Conservation (phyloP, 2,888 invertebrate genomes). For the Sphaeridia pumilis region DNA sequence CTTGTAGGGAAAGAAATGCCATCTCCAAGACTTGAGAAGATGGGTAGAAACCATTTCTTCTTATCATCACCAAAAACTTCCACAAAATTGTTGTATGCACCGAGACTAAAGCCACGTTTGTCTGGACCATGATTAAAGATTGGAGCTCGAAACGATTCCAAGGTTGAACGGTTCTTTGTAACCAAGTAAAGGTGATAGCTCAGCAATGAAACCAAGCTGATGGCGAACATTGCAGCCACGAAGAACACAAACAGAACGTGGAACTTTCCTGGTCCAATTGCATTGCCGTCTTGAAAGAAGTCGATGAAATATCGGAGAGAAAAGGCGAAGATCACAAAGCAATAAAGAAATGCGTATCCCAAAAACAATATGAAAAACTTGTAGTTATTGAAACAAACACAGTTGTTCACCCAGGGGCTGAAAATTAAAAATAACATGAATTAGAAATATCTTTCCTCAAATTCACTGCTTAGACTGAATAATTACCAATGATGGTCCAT, state of each 20-base stretch:
- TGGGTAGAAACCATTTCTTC: slow-evolving; percentile 76
- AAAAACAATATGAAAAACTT: slow-evolving; percentile 97
- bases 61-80: slow-evolving; percentile 90
- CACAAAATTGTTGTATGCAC: slow-evolving; percentile 78
- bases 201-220: slow-evolving; percentile 88
- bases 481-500: slow-evolving; percentile 99
- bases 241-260: slow-evolving; percentile 96
- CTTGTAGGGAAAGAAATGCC: slow-evolving; percentile 30
- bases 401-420: slow-evolving; percentile 65
- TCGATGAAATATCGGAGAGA: slow-evolving; percentile 76
- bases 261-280: slow-evolving; percentile 44
- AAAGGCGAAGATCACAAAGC: slow-evolving; percentile 75
- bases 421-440: too few species aligned
- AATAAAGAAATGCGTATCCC: slow-evolving; percentile 84
- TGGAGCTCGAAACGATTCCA: slow-evolving; percentile 94
- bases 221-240: slow-evolving; percentile 92
- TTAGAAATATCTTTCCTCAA: too few species aligned
- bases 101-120: slow-evolving; percentile 91
- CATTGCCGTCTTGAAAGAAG: slow-evolving; percentile 67
- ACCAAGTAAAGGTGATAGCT: slow-evolving; percentile 94
- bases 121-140: slow-evolving; percentile 87
- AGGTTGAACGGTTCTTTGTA: slow-evolving; percentile 81
- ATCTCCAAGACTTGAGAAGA: slow-evolving; percentile 69
- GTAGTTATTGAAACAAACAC: slow-evolving; percentile 95
- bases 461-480: too few species aligned